These are phyloP conservation scores for Mesoligia furuncula DNA, from an alignment of 2,888 invertebrate species.

Conservation along the genomic window DNA sequence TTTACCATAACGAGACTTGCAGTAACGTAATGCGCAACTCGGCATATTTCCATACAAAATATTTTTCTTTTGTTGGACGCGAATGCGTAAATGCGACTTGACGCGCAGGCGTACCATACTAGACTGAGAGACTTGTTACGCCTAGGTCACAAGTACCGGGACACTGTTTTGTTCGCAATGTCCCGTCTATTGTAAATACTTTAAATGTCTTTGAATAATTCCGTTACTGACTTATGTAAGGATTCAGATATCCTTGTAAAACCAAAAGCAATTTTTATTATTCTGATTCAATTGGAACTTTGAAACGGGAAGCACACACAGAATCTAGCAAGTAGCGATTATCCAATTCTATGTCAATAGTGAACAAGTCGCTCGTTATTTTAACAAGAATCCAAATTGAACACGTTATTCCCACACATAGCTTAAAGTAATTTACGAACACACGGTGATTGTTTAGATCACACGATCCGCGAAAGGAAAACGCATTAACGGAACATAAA, in stretches of 20 bases:
- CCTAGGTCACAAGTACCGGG: no score
- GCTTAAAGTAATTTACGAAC: constrained; percentile 25
- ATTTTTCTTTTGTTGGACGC: no score
- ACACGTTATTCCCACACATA: constrained; percentile 19
- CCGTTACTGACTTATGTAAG: constrained; percentile 12
- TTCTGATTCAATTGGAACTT: background rate
- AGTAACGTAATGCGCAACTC: no score
- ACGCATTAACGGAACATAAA: constrained; percentile 41
- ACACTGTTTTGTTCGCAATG: no score
- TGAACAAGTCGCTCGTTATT: constrained; percentile 2
- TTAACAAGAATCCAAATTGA: constrained; percentile 12
- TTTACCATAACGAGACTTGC: no score
- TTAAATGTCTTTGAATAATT: constrained; percentile 34
- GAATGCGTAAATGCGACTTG: no score
- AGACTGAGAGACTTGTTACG: no score
- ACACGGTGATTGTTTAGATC: constrained; percentile 40
- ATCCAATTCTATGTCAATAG: constrained; percentile 12
- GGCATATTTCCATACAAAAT: no score
- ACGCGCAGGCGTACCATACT: no score
- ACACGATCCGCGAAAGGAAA: constrained; percentile 30
- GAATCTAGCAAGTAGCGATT: background rate
- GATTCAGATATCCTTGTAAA: background rate
- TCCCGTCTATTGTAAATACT: no score
- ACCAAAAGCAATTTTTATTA: background rate
- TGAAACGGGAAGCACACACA: background rate